A percentile compares a stretch with the other conserved stretches of the same genome.
phyloP scores from a whole-genome alignment of 2,888 invertebrate species.

The Philonicus albiceps region DNA sequence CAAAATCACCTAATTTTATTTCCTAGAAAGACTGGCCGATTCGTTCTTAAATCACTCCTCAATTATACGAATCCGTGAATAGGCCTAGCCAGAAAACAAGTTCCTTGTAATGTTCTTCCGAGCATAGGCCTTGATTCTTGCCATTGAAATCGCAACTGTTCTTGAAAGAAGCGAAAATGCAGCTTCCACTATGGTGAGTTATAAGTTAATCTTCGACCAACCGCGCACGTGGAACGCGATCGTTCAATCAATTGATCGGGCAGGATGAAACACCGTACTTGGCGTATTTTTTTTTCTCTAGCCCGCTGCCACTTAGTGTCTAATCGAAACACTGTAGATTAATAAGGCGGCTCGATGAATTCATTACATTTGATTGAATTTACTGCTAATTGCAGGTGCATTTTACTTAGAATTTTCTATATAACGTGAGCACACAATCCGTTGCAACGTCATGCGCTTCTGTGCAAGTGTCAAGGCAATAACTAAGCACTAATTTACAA shows the following conservation, averaged over 20 bases:
- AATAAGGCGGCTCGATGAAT: background rate
- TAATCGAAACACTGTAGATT: background rate
- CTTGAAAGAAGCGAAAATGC: background rate
- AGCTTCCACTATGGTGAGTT: background rate
- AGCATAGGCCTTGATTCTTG: background rate
- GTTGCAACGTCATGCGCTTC: background rate
- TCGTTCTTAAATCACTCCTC: background rate
- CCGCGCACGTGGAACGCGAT: background rate
- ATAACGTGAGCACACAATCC: background rate
- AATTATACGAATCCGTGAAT: background rate
- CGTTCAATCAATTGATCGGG: background rate
- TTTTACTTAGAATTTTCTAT: background rate
- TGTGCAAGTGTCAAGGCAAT: background rate
- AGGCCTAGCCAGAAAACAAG: background rate
- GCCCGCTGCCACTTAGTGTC: background rate
- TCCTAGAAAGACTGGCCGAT: background rate
- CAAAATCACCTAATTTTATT: background rate
- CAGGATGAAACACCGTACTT: background rate
- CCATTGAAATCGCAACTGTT: constrained; percentile 3
- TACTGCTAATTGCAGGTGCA: background rate
- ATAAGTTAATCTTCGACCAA: background rate
- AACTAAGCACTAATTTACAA: background rate
- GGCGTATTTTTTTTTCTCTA: background rate
- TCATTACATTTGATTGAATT: background rate
- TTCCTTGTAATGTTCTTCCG: background rate